phyloP scores from a whole-genome alignment of 2,888 invertebrate species.

The Alentia gelatinosa region DNA sequence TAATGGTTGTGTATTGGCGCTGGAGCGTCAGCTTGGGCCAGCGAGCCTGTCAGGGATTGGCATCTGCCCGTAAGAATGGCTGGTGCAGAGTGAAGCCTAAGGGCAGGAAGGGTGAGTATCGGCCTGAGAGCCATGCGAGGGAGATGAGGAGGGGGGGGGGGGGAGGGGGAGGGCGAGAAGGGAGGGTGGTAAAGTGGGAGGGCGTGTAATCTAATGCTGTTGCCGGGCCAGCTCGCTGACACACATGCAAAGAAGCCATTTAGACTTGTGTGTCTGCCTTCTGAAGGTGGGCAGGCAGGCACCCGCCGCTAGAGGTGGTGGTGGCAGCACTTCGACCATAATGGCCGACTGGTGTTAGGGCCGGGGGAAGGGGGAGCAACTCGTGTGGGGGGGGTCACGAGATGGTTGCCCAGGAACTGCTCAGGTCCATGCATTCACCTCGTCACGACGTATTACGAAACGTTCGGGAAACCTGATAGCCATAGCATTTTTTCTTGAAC shows the following conservation, averaged over 20 bases:
- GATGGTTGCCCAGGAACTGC: neutral
- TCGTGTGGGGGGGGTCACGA: neutral
- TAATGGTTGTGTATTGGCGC: no score
- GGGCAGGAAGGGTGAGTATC: neutral
- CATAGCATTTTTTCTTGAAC: no score
- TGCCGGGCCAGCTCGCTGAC: conserved; percentile 38
- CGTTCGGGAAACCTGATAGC: no score
- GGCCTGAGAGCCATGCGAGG: neutral
- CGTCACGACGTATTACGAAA: no score
- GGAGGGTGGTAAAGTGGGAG: neutral
- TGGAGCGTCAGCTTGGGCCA: no score
- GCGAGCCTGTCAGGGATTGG: no score
- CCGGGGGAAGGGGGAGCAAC: neutral
- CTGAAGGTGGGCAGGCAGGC: neutral
- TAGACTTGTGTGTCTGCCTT: neutral
- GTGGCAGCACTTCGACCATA: neutral
- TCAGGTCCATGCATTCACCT: no score
- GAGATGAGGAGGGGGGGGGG: neutral
- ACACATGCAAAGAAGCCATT: conserved; percentile 43
- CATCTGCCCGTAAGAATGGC: neutral
- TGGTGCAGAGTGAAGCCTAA: neutral
- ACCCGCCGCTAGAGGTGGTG: no score
- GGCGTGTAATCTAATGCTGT: conserved; percentile 46
- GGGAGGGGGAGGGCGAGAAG: neutral
- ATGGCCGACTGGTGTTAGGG: neutral